phyloP scores from a whole-genome alignment of 1,140 invertebrate genomes.

The Heliothis subflexa region DNA sequence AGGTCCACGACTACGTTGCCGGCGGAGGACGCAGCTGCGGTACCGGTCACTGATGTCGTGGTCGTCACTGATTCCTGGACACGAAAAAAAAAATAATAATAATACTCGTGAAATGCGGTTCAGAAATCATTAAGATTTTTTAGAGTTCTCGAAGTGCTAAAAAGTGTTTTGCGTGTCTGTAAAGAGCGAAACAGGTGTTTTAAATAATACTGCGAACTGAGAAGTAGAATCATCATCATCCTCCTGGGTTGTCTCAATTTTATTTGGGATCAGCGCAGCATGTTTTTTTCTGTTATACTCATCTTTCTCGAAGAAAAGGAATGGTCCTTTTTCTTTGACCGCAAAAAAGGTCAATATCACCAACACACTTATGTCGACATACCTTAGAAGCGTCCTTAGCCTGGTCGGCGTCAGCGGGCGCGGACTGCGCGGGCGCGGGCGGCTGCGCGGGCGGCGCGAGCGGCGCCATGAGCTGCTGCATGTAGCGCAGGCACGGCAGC shows the following conservation, averaged over 20 bases:
- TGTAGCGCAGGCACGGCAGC: constrained; percentile 83
- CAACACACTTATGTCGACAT: background rate
- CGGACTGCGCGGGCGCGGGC: constrained; percentile 43
- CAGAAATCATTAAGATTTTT: no score
- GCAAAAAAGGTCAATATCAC: no score
- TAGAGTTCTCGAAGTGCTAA: no score
- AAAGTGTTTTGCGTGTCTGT: no score
- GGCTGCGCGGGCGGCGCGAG: constrained; percentile 53
- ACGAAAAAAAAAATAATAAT: background rate
- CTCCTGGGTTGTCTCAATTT: no score
- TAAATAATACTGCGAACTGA: no score
- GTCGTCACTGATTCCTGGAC: constrained; percentile 39
- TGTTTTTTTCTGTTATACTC: background rate
- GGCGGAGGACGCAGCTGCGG: constrained; percentile 52
- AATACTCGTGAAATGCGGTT: no score
- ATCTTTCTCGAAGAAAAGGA: no score
- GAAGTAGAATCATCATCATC: no score
- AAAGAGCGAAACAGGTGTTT: no score
- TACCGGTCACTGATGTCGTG: background rate
- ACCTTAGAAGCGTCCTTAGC: constrained; percentile 68
- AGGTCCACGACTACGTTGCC: constrained; percentile 78
- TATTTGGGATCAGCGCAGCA: no score
- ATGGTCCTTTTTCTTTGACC: no score
- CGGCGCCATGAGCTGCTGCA: constrained; percentile 83
- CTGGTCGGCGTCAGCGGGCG: constrained; percentile 62